These are phyloP conservation scores for Drosophila ercepeae DNA, from an alignment of 1,140 invertebrate genomes.

Conservation along the genomic window DNA sequence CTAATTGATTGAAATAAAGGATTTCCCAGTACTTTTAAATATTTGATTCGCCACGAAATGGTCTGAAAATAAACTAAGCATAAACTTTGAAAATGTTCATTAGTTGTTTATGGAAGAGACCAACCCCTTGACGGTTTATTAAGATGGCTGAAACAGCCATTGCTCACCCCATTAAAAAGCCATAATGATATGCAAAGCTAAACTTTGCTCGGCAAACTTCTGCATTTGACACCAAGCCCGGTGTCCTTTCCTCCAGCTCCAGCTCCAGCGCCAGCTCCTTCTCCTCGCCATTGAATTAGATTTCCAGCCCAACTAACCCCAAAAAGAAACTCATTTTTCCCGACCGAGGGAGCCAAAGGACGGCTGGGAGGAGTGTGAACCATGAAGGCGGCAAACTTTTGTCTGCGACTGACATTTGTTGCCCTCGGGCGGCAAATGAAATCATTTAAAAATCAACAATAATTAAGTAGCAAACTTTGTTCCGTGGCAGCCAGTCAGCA, in stretches of 20 bases:
- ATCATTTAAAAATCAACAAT: conserved; percentile 76
- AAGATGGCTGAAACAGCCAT: conserved; percentile 22
- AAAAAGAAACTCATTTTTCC: conserved; percentile 37
- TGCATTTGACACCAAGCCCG: conserved; percentile 40
- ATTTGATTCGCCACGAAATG: background rate
- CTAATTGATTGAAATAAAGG: conserved; percentile 1
- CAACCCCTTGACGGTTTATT: conserved; percentile 32
- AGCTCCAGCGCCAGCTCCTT: background rate
- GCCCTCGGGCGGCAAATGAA: conserved; percentile 50
- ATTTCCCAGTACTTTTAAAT: background rate
- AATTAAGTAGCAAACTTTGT: conserved; percentile 66
- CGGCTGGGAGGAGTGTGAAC: background rate
- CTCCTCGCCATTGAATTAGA: conserved; percentile 18
- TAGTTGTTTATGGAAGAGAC: background rate
- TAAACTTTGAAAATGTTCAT: background rate
- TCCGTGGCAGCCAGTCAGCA: conserved; percentile 36
- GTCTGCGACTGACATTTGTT: conserved; percentile 51
- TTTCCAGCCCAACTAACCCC: conserved; percentile 37
- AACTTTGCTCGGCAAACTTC: conserved; percentile 38
- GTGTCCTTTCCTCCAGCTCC: background rate
- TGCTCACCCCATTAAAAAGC: conserved; percentile 35
- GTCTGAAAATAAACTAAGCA: background rate
- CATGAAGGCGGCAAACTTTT: conserved; percentile 27
- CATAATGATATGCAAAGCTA: conserved; percentile 53
- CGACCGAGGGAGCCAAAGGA: background rate